Conservation (phyloP, 2,888 invertebrate genomes). For the Hermaeophaga mercurialis region DNA sequence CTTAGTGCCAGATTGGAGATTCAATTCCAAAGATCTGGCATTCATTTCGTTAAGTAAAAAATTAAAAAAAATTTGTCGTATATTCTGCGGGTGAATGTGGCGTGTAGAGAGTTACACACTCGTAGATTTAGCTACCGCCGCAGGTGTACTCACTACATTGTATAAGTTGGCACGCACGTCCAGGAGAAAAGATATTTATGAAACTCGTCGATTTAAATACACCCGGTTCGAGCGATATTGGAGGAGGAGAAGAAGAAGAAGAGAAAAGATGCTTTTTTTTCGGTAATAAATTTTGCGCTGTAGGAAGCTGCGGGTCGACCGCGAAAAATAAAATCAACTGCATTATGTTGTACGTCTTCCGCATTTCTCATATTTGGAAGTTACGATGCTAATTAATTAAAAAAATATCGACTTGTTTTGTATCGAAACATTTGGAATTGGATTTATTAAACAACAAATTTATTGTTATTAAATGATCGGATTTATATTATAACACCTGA, state of each 20-base stretch:
- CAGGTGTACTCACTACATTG: conserved; percentile 36
- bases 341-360: conserved; percentile 23
- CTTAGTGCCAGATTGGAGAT: too few species aligned
- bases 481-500: too few species aligned
- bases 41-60: too few species aligned
- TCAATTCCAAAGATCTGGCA: too few species aligned
- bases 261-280: conserved; percentile 32
- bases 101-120: too few species aligned
- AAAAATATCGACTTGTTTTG: too few species aligned
- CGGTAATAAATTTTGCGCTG: conserved; percentile 35
- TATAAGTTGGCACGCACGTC: conserved; percentile 37
- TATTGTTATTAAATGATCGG: too few species aligned
- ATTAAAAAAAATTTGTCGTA: too few species aligned
- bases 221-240: conserved; percentile 34
- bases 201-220: conserved; percentile 36
- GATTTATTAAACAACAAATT: too few species aligned
- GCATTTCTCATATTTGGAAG: conserved; percentile 29
- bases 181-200: conserved; percentile 37
- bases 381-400: conserved; percentile 29
- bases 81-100: too few species aligned
- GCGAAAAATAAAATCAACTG: conserved; percentile 5
- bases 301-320: conserved; percentile 31
- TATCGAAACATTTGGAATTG: too few species aligned
- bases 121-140: conserved; percentile 11
- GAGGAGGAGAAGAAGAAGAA: too few species aligned